phyloP scores from a whole-genome alignment of 35 echinoderm and acorn worm species.

The Patiria miniata region DNA sequence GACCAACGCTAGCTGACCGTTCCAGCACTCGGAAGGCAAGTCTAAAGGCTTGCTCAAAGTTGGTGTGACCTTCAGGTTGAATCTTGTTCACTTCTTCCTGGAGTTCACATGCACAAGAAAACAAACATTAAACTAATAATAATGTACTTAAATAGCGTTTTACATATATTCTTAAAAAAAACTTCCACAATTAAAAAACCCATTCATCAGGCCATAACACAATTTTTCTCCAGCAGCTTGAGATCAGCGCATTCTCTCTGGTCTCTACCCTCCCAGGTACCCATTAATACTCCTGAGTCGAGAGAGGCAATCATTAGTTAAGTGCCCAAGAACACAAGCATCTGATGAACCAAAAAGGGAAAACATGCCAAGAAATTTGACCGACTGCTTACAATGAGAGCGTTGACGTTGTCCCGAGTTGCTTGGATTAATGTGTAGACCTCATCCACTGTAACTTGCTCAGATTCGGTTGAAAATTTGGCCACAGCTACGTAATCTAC shows the following conservation, averaged over 20 bases:
- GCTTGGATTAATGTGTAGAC: slow-evolving; percentile 42
- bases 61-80: slow-evolving; percentile 19
- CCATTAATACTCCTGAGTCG: no score
- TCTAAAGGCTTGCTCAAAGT: slow-evolving; percentile 49
- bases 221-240: no score
- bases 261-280: no score
- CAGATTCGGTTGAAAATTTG: slow-evolving; percentile 47
- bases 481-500: slow-evolving; percentile 46
- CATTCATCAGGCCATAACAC: no score
- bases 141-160: no score
- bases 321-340: no score
- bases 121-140: no score
- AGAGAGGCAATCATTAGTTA: no score
- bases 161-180: not conserved
- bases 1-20: slow-evolving; percentile 24
- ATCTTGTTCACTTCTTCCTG: slow-evolving; percentile 40
- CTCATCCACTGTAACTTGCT: slow-evolving; percentile 15
- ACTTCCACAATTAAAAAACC: not conserved
- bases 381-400: slow-evolving; percentile 25
- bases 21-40: slow-evolving; percentile 43
- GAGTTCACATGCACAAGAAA: no score
- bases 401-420: slow-evolving; percentile 24
- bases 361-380: not conserved
- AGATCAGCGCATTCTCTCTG: no score
- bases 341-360: not conserved